Base-by-base conservation (phyloP, 30 jellyfish, hydroid and myxozoan genomes). In the Aurelia sp. region DNA sequence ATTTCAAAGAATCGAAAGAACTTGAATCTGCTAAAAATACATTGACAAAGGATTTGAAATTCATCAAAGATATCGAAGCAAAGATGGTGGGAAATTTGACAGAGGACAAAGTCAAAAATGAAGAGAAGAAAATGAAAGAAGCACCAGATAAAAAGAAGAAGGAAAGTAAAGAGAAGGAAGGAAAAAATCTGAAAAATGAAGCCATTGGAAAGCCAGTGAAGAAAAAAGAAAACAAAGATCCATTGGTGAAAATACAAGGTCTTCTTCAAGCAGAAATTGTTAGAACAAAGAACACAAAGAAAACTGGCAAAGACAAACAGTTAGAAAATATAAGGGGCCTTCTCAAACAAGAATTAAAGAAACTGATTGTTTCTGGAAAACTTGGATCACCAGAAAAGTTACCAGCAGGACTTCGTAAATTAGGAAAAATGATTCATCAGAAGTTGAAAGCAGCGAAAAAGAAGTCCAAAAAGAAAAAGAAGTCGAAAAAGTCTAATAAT, bases 191-290 rank as follows among this genome's bases (percentile, higher is more conserved):
- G 75, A 76, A 80, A 19, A 40, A 38, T 9, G 77, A 41, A 38
- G 18, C 27, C 19, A 52, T 84, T 22, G 58, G 86, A 71, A 80
- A 85, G 47, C 66, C 87, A 58, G 59, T 89, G 63, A 70, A 79
- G 33, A 61, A 82, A 90, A 74, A 90, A 19, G 72, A 65, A 13
- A 38, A 24, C 57, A 79, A 85, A 35, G 98, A 95, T 58, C 99
- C 99, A n/a, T 77, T 95, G 66, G 91, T 67, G 0, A 96, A 86
- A 63, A 91, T 96, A 30, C 97, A 90, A 41, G 86, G 86, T 16
- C 91, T 96, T n/a, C 90, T 96, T 27, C 81, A 96, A 47, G 99
- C 96, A 3, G 99, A 90, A 69, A 90, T 90, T 71, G 18, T 24
- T 40, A 74, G 97, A 50, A 79, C 89, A 62, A 70, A 80, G 24